Base-by-base conservation (phyloP, 1,140 invertebrate species). In the Vollenhovia emeryi region DNA sequence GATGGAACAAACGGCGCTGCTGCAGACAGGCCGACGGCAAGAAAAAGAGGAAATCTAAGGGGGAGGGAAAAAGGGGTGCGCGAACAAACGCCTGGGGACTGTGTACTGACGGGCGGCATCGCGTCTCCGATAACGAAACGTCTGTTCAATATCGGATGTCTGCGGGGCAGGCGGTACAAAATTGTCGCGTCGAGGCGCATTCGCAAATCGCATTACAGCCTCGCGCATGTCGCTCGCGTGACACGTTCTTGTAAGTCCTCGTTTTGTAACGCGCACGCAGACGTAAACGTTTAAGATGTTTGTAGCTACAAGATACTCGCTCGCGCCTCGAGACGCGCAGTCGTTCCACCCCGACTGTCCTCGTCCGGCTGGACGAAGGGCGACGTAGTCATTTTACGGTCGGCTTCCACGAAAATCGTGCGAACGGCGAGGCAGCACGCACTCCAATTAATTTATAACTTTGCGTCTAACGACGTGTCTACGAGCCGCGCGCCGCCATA, bases 391-490 rank as follows among this genome's bases (percentile, higher is more conserved):
- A 71, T 57, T 82, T 73, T 73, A 57, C 43, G 66, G 33, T 82
- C 78, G 24, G 40, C 33, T 43, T 73, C 66, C 50, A 43, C 50
- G 50, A 36, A 62, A 71, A 71, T 82, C 36, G n/a, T 30, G 50
- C 24, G 73, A 50, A 36, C 50, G 27, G 60, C 13, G 64, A 69
- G 57, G 50, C 36, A 43, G 66, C 66, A 45, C 78, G 50, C 78
- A 73, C 66, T 82, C 66, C 78, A 82, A 82, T 82, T 82, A 82
- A 82, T 82, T 82, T 73, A 73, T 52, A 82, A 82, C 78, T 82
- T 82, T 73, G 36, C 50, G 33, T 18, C 50, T 82, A 82, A 82
- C 66, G 78, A 82, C 36, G 66, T 80, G 24, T 71, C 64, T 69
- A 43, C 78, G 50, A 71, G 64, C 64, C 13, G 66, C 66, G 15